Conservation (phyloP, 1,140 invertebrate genomes). For the Bombyx mandarina region DNA sequence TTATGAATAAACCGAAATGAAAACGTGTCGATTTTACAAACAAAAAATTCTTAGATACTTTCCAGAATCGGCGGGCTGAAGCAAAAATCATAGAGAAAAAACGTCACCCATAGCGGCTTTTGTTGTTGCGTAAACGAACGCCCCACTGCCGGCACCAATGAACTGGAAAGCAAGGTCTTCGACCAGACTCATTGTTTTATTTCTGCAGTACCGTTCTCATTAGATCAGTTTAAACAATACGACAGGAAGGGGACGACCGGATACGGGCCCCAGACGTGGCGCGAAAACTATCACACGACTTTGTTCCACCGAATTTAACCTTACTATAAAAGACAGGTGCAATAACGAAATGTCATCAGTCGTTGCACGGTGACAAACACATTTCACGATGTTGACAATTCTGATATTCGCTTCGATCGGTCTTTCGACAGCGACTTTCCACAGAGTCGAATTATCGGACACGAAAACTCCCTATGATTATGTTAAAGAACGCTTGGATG, state of each 20-base stretch:
- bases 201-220: constrained; percentile 56
- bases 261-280: constrained; percentile 31
- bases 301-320: constrained; percentile 61
- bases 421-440: constrained; percentile 28
- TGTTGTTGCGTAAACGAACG: constrained; percentile 48
- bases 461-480: constrained; percentile 62
- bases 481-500: constrained; percentile 49
- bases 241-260: constrained; percentile 63
- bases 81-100: constrained; percentile 43
- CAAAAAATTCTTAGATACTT: not conserved
- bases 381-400: constrained; percentile 51
- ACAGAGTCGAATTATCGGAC: constrained; percentile 44
- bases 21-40: not conserved
- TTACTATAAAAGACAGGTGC: constrained; percentile 63
- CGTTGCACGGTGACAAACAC: constrained; percentile 36
- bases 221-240: constrained; percentile 65
- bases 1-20: no score
- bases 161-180: constrained; percentile 68
- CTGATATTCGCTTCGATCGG: constrained; percentile 32
- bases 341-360: constrained; percentile 57
- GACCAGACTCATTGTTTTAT: constrained; percentile 50
- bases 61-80: constrained; percentile 9
- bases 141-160: constrained; percentile 53
- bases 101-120: constrained; percentile 39
- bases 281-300: constrained; percentile 58